A percentile compares a stretch with the other conserved stretches of the same genome.
Conservation (phyloP, 2,113 vertebrate genomes). For the Zosterops pallidus region DNA sequence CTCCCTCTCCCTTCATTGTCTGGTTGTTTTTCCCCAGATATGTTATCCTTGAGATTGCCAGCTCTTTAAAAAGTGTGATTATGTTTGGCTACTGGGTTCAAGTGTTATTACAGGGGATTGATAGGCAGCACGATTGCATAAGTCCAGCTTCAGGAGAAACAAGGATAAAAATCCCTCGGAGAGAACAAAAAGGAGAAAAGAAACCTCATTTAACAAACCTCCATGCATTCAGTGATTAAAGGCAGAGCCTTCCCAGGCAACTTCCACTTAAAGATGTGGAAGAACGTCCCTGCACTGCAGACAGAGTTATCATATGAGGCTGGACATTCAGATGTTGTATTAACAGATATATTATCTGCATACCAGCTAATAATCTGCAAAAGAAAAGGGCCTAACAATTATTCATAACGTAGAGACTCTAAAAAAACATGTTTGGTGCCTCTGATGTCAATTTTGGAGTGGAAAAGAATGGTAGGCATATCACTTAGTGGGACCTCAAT, state of each 20-base stretch:
- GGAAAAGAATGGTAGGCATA: background rate
- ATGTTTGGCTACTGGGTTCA: fast-evolving
- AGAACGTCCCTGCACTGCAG: background rate
- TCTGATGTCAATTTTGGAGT: background rate
- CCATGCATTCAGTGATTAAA: background rate
- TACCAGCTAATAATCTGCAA: background rate
- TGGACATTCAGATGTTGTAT: background rate
- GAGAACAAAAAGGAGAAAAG: background rate
- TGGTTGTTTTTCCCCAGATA: background rate
- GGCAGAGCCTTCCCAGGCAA: background rate
- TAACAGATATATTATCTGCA: background rate
- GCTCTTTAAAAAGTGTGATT: background rate
- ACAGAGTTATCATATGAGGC: background rate
- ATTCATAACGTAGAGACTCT: background rate
- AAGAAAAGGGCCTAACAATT: background rate
- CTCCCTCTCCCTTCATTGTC: background rate
- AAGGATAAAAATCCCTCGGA: background rate
- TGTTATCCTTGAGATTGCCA: background rate
- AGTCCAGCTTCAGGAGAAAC: background rate
- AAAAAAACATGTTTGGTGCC: background rate
- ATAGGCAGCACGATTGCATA: background rate
- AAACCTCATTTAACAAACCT: background rate
- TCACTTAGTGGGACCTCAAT: background rate
- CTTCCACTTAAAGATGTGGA: background rate
- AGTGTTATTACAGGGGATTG: background rate